phyloP scores from a whole-genome alignment of 2,113 vertebrate genomes.

The Trematocara unimaculatum region DNA sequence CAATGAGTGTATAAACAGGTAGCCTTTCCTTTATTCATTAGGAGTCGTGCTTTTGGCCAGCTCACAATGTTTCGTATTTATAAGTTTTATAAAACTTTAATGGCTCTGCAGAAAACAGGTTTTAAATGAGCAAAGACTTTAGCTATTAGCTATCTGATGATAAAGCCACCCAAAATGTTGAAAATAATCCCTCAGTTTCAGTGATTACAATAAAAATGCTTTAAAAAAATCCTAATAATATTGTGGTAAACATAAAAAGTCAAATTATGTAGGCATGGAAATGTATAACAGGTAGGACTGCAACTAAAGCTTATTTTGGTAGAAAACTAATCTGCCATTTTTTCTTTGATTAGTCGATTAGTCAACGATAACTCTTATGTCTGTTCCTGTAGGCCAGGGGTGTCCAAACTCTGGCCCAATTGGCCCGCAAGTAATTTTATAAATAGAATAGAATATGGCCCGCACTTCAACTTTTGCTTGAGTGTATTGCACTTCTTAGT shows the following conservation, averaged over 20 bases:
- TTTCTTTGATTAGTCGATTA: too few species aligned
- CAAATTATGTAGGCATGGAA: neutral
- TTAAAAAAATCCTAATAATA: neutral
- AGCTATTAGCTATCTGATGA: neutral
- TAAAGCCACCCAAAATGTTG: neutral
- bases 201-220: neutral
- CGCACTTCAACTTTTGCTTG: too few species aligned
- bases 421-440: too few species aligned
- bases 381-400: too few species aligned
- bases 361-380: too few species aligned
- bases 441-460: too few species aligned
- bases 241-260: neutral
- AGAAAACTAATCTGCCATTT: too few species aligned
- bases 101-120: neutral
- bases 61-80: neutral
- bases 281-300: too few species aligned
- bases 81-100: neutral
- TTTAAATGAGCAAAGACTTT: neutral
- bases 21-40: neutral
- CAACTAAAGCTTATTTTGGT: too few species aligned
- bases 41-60: neutral
- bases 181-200: neutral
- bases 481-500: too few species aligned
- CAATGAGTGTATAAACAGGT: fast-evolving
- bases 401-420: too few species aligned